Base-by-base conservation (phyloP, 2,888 invertebrate genomes). In the Megalurothrips usitatus region DNA sequence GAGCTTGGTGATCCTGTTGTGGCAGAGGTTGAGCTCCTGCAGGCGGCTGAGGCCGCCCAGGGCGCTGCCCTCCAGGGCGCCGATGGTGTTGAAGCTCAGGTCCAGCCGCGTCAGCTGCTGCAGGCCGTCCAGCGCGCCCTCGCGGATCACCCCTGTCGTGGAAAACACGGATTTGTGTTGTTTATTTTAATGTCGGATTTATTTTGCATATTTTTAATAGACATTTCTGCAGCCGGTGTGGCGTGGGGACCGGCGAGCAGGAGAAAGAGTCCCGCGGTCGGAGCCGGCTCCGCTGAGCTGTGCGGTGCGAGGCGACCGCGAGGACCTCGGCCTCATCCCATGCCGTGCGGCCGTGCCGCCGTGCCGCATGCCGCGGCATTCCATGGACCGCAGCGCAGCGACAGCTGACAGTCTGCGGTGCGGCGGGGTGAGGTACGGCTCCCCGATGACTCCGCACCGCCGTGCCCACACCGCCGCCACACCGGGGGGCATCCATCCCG, bases 21-120 rank as follows among this genome's bases (percentile, higher is more conserved):
- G 91, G 2, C 94, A 92, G 80, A 96, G 87, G 86, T 93, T 92
- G 52, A 96, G 90, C 83, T 90, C 89, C 84, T 92, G 90, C 34
- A 96, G 89, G 83, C 90, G 90, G 48, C 89, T 88, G 82, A 96
- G 89, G 14, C 92, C 92, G 81, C 90, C 88, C 84, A 96, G 93
- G 0, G 95, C 91, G 11, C 92, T 92, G 75, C 94, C 93, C 85
- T 95, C 94, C 83, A 96, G 91, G 58, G 89, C 89, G 14, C 91
- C 90, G 84, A 97, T 91, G 87, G 92, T 90, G 87, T 96, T 96
- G 81, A 91, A 90, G 84, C 93, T 93, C n/a, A 96, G 88, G 87
- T 96, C 93, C 83, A 96, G 90, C 84, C 91, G 90, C 86, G 94
- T 91, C 82, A 96, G 87, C 68, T 91, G 90, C 75, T 90, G 89